A percentile compares a stretch with the other conserved stretches of the same genome.
Evolutionary conservation across 2,888 invertebrate genomes (phyloP).

Genomic region (Anthophora plumipes): DNA sequence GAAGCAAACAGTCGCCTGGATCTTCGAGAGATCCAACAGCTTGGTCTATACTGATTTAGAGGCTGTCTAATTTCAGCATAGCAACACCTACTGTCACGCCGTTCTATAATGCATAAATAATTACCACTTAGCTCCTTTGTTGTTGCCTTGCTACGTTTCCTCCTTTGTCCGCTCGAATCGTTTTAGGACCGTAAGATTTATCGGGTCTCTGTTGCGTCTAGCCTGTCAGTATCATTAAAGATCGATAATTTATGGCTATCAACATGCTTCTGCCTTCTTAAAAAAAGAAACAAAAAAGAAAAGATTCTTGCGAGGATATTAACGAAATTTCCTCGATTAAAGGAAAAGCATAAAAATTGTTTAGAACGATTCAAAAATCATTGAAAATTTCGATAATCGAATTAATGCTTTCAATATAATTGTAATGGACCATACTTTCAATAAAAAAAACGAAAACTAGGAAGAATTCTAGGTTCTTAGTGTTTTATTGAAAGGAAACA

Average conservation of each 20-base stretch:
- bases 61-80: constrained; percentile 75
- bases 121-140: constrained; percentile 81
- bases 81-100: constrained; percentile 59
- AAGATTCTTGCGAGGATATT: constrained; percentile 33
- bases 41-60: constrained; percentile 79
- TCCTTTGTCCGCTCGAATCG: constrained; percentile 75
- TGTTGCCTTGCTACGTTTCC: constrained; percentile 71
- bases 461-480: no score
- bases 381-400: no score
- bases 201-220: constrained; percentile 72
- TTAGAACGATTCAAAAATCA: no score
- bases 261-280: constrained; percentile 40
- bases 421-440: no score
- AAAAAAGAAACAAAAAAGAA: no score
- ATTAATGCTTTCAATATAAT: no score
- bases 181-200: constrained; percentile 78
- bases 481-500: no score
- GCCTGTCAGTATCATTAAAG: constrained; percentile 75
- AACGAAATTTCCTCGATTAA: background rate
- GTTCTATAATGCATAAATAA: constrained; percentile 81
- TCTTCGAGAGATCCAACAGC: constrained; percentile 43
- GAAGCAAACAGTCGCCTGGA: constrained; percentile 35
- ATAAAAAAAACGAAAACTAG: no score
- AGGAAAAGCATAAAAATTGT: no score
- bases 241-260: constrained; percentile 78